Evolutionary conservation across 1,140 invertebrate genomes (phyloP), one percentile per base, ranked within the genome.

Genomic region (Neotoxoptera formosana): DNA sequence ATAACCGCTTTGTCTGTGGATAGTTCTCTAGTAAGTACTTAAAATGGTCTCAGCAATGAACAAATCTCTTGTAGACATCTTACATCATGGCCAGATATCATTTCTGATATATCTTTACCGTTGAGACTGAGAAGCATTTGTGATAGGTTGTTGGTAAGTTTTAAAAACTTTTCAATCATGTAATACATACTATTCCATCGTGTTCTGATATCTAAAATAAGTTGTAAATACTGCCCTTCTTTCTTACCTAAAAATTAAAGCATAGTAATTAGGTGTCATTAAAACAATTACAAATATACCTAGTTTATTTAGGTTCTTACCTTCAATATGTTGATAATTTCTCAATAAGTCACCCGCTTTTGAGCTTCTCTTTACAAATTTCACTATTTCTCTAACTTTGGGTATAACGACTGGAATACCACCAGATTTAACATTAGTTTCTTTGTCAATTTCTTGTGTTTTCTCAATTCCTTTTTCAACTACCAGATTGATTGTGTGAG

Each of bases 401-500:
- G 94, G 83, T 45, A 94, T n/a, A 14, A 93, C 48, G 25, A 67
- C 2, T n/a, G 93, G 53, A 89, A 91, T 67, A 81, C 90, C 48
- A 93, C 56, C 86, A 53, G 51, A 60, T 84, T 94, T 91, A 34
- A 94, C 45, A n/a, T 84, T 84, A 3, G 81, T 84, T 84, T 45
- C 36, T 41, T 21, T 84, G 21, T 84, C 21, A 41, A 45, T 36
- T 84, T 84, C 81, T 84, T 84, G 83, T 25, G 83, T 84, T 84
- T 84, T 84, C 2, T 84, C 81, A 45, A 84, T 84, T 84, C 86
- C 90, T 94, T 94, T 93, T 94, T 94, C 81, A 60, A 94, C 95
- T 25, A 95, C 94, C 47, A 95, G 94, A 95, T 95, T 95, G 41
- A 96, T 47, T n/a, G 94, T 95, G 93, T 96, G 95, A 0, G 95